Base-by-base conservation (phyloP, 35 echinoderm and acorn worm species). In the Nesometra sesokonis region DNA sequence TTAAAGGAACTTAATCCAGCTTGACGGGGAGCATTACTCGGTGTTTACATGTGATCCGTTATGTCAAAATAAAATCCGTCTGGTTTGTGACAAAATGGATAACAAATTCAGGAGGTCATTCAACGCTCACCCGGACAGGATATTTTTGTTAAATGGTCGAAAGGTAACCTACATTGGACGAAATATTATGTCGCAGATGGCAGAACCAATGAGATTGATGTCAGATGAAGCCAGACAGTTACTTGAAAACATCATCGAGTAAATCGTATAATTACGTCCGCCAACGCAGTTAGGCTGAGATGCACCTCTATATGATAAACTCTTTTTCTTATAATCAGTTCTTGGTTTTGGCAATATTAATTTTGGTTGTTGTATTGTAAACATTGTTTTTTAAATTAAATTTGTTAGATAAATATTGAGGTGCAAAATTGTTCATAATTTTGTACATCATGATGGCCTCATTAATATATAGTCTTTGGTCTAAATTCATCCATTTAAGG, bases 71-170 rank as follows among this genome's bases (percentile, higher is more conserved):
- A 52, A 86, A 79, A 38, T 91, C 17, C 89, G 89, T 15, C 32
- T 91, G 30, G 84, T 91, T 19, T 31, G 32, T 29, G 89, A 91
- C 33, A 91, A 85, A 35, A 91, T 91, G 52, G 81, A 77, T 0
- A 86, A 91, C 39, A 31, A 57, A 11, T 91, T 91, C 43, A 77
- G 77, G 3, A 36, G 32, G 34, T 36, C 33, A 4, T 91, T 86
- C 78, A 86, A 91, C 33, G 78, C 83, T 4, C 43, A 80, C 40
- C 89, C 89, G 0, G 89, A 91, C 40, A 31, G 89, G n/a, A 78
- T 91, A 19, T 86, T 86, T 34, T 31, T 80, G 9, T 80, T 91
- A 32, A n/a, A 86, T n/a, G 84, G 83, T 0, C 78, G 47, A 27
- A 81, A 81, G 34, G n/a, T 91, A 21, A 78, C 36, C 4, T 86